These are phyloP conservation scores for Tetheella fluctuosa DNA, from an alignment of 2,888 invertebrate genomes.

Conservation along the genomic window DNA sequence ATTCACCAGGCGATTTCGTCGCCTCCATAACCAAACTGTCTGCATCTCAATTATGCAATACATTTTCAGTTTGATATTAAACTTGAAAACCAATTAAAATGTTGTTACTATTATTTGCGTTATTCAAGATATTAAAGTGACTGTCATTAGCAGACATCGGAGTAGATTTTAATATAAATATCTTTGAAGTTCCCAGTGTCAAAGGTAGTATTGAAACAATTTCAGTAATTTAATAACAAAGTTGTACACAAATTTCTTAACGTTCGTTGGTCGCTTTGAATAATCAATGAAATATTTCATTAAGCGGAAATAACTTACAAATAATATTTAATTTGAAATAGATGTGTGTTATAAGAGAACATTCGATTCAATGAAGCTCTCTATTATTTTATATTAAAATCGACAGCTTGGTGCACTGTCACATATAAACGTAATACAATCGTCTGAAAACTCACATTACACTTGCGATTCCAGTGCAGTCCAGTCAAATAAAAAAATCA, in stretches of 20 bases:
- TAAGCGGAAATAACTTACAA: conserved; percentile 22
- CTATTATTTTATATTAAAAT: conserved; percentile 10
- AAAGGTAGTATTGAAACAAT: conserved; percentile 32
- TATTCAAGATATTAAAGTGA: conserved; percentile 24
- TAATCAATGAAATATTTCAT: conserved; percentile 30
- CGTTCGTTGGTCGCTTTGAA: conserved; percentile 17
- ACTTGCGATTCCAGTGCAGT: neutral
- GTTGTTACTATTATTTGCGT: conserved; percentile 7
- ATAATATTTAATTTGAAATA: conserved; percentile 23
- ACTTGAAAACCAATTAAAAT: conserved; percentile 50
- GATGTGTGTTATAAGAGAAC: neutral
- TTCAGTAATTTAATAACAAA: conserved; percentile 31
- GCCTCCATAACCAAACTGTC: conserved; percentile 38
- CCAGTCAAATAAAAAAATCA: neutral
- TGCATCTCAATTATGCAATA: conserved; percentile 65
- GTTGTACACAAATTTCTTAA: conserved; percentile 35
- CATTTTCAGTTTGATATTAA: conserved; percentile 53
- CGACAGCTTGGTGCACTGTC: neutral
- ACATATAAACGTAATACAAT: neutral
- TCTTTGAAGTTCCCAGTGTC: conserved; percentile 33
- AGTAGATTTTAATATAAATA: conserved; percentile 36
- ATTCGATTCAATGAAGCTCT: neutral
- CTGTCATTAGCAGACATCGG: conserved; percentile 34
- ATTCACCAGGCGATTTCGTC: conserved; percentile 65
- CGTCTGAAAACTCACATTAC: neutral